Percentiles rank a stretch among this genome's conserved stretches.
Evolutionary conservation across 37 sponge, comb jelly and placozoan genomes (phyloP).

Genomic region (Halichondria panicea): DNA sequence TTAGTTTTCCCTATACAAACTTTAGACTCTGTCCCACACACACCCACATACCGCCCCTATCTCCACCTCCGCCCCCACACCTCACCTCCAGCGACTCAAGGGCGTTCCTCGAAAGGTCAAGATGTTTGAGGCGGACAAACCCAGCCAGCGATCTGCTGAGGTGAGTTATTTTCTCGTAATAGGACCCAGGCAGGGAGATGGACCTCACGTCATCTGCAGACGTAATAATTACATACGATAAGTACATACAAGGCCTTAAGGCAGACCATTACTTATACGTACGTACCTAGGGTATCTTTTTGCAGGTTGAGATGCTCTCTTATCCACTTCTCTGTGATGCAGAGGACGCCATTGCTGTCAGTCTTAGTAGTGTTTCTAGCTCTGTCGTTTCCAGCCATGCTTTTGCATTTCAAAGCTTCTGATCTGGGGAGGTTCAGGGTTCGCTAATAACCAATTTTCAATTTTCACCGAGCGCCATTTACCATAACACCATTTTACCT

Average conservation of each 20-base stretch:
- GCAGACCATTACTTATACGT: neutral
- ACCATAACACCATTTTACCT: too few relatives aligned
- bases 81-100: slow-evolving; percentile 72
- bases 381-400: too few relatives aligned
- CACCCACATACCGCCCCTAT: too few relatives aligned
- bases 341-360: neutral
- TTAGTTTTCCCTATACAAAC: too few relatives aligned
- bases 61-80: neutral
- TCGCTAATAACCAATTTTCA: too few relatives aligned
- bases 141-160: slow-evolving; percentile 75
- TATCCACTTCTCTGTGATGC: slow-evolving; percentile 84
- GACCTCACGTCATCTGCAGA: slow-evolving; percentile 75
- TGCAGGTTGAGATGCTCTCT: slow-evolving; percentile 69
- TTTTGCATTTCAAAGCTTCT: too few relatives aligned
- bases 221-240: neutral
- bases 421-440: too few relatives aligned
- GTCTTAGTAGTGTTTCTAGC: neutral
- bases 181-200: slow-evolving; percentile 83
- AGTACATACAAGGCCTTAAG: neutral
- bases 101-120: slow-evolving; percentile 90
- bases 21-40: too few relatives aligned
- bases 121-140: slow-evolving; percentile 72
- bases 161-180: slow-evolving; percentile 79
- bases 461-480: too few relatives aligned
- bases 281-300: slow-evolving; percentile 63